Evolutionary conservation across 1,140 invertebrate species (phyloP), one percentile per base, ranked within the genome.

Genomic region (Pseudomyrmex flavicornis): DNA sequence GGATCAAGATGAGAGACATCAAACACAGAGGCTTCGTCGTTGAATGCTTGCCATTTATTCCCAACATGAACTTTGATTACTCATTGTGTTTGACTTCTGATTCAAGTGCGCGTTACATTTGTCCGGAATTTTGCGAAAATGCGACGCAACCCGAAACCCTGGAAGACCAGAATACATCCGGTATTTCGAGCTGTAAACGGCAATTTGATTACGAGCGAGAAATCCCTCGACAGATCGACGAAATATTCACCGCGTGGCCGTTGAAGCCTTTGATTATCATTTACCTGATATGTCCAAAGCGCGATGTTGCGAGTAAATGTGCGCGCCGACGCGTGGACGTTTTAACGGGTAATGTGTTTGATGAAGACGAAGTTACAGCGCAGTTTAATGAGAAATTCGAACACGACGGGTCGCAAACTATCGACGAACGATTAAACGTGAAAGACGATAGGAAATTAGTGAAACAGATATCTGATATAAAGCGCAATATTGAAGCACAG

Each of bases 21-120:
- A 88, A 92, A 82, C 95, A 96, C 88, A 93, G 95, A 86, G 96
- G 96, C 17, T 96, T 95, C 92, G 92, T 96, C 8, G 88, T 96
- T 75, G 95, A 95, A 56, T 95, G 95, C 15, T 85, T 96, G 58
- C 96, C 96, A n/a, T 76, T 96, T 15, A 91, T 96, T 54, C 93
- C 93, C 2, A 93, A 91, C 80, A 84, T 87, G 75, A 93, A 89
- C 73, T 73, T 85, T 70, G 91, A 85, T 85, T 92, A 76, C 26
- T 69, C 77, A 3, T 84, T 75, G 0, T 68, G 58, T 15, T 9
- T 15, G 1, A 48, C 1, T 44, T 1, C 9, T 13, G 15, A 12
- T 0, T 0, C 56, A n/a, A 5, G 46, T 50, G 26, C 22, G 7
- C 13, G 63, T 72, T 3, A 10, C 3, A 59, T 7, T 61, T 73